These are phyloP conservation scores for Hemiprocne comata DNA, from an alignment of 2,113 vertebrate genomes.

Conservation along the genomic window DNA sequence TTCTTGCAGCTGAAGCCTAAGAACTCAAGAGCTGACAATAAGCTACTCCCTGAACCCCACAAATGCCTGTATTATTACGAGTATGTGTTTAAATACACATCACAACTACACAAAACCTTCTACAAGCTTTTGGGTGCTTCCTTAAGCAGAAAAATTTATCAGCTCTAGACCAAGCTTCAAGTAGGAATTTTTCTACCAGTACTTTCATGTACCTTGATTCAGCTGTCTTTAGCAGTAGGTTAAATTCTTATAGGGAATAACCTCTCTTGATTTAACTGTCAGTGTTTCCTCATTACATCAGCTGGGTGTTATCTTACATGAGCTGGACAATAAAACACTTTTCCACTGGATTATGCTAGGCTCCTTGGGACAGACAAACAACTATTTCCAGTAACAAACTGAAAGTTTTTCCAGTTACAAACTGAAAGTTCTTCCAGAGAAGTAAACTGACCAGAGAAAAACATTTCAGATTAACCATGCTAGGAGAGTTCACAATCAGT, in stretches of 20 bases:
- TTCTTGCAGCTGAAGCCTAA: background rate
- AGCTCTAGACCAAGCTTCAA: background rate
- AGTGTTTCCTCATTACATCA: background rate
- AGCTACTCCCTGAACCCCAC: background rate
- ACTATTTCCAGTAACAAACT: constrained; percentile 43
- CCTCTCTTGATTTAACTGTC: background rate
- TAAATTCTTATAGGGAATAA: background rate
- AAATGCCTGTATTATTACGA: background rate
- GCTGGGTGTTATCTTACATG: constrained; percentile 25
- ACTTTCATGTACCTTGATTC: background rate
- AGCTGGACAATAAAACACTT: constrained; percentile 38
- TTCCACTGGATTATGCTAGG: constrained; percentile 56
- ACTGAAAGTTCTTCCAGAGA: constrained; percentile 41
- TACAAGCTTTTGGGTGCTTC: background rate
- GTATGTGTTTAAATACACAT: background rate
- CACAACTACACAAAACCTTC: background rate
- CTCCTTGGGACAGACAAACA: constrained; percentile 16
- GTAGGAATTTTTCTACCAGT: background rate
- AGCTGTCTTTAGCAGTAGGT: background rate
- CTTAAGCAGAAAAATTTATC: background rate
- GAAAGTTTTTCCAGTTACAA: constrained; percentile 38
- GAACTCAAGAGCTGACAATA: background rate
- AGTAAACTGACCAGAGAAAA: constrained; percentile 63
- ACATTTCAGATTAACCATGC: constrained; percentile 44
- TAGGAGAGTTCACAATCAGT: background rate